A percentile compares a stretch with the other conserved stretches of the same genome.
Evolutionary conservation across 92 coral and sea anemone species (phyloP).

Genomic region (Actinernus sp.): DNA sequence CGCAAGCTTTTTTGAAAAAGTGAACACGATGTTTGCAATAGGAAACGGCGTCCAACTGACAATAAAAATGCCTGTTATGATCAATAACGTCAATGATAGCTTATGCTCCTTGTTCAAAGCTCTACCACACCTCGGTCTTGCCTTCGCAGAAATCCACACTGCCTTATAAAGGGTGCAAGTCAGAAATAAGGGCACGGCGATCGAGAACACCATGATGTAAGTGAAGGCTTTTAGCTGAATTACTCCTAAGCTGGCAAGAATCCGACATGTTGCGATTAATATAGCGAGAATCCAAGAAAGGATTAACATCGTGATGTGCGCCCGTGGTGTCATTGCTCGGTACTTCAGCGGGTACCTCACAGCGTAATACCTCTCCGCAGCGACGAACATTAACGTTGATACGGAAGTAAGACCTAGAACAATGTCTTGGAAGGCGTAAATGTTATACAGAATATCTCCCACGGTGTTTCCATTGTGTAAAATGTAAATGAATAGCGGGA

Average conservation of each 20-base stretch:
- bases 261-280: neutral
- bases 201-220: slow-evolving; percentile 21
- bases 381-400: slow-evolving; percentile 20
- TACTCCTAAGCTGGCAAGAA: slow-evolving; percentile 12
- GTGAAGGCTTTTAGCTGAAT: slow-evolving; percentile 21
- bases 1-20: slow-evolving; percentile 7
- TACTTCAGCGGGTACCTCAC: slow-evolving; percentile 33
- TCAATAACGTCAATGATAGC: slow-evolving; percentile 19
- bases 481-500: slow-evolving; percentile 30
- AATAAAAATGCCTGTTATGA: slow-evolving; percentile 24
- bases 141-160: slow-evolving; percentile 18
- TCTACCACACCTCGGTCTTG: neutral
- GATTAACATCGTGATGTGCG: slow-evolving; percentile 9
- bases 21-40: slow-evolving; percentile 12
- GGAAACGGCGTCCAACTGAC: slow-evolving; percentile 44
- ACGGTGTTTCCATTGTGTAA: slow-evolving; percentile 1
- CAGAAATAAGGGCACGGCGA: slow-evolving; percentile 1
- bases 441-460: neutral
- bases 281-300: slow-evolving; percentile 30
- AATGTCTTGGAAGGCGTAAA: slow-evolving; percentile 35
- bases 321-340: slow-evolving; percentile 4
- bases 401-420: slow-evolving; percentile 37
- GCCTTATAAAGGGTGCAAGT: slow-evolving; percentile 25
- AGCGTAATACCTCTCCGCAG: slow-evolving; percentile 38
- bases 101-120: slow-evolving; percentile 6